Conservation (phyloP, 2,113 vertebrate genomes). For the Rana temporaria region DNA sequence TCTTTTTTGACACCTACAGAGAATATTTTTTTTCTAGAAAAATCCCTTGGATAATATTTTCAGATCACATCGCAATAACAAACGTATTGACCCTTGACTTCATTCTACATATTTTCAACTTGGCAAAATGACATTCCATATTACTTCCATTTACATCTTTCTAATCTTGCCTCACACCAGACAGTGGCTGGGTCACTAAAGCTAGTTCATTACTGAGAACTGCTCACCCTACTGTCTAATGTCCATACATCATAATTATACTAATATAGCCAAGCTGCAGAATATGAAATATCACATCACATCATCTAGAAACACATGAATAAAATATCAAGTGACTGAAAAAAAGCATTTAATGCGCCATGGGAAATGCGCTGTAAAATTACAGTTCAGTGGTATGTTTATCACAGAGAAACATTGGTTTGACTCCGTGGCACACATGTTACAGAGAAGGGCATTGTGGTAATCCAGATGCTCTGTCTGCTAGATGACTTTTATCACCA, state of each 20-base stretch:
- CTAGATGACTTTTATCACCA: conserved; percentile 51
- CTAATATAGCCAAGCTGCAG: neutral
- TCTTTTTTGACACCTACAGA: too few relatives aligned
- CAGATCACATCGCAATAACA: neutral
- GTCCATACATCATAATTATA: neutral
- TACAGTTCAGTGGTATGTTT: conserved; percentile 10
- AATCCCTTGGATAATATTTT: too few relatives aligned
- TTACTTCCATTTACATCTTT: neutral
- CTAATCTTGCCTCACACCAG: neutral
- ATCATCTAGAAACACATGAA: conserved; percentile 10
- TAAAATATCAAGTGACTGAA: conserved; percentile 26
- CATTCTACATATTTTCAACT: neutral
- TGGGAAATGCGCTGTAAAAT: conserved; percentile 22
- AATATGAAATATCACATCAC: neutral
- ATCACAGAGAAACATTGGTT: conserved; percentile 11
- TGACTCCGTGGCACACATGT: conserved; percentile 43
- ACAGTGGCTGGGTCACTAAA: neutral
- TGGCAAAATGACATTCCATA: neutral
- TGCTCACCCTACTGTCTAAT: neutral
- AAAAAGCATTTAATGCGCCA: conserved; percentile 2
- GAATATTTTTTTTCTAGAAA: too few relatives aligned
- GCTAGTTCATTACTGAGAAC: neutral
- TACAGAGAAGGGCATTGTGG: conserved; percentile 33
- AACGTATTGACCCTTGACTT: neutral
- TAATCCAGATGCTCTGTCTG: conserved; percentile 41